Base-by-base conservation (phyloP, 2,113 vertebrate genomes). In the Nematolebias whitei region DNA sequence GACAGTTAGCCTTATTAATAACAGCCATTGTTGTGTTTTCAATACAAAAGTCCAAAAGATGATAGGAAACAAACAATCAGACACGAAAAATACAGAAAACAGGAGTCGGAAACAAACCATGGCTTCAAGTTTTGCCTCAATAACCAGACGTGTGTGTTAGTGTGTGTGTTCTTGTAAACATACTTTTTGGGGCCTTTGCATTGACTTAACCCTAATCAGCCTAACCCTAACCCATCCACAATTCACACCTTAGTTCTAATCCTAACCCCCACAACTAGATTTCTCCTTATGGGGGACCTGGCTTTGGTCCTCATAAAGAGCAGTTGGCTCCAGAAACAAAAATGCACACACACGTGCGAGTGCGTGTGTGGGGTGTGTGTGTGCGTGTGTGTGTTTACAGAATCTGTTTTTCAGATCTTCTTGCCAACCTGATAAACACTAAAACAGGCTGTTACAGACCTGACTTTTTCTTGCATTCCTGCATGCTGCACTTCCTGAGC, bases 401-500 rank as follows among this genome's bases (percentile, higher is more conserved):
- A 47, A 19, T n/a, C 39, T 71, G 51, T 24, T 63, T 63, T 40
- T 51, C 35, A 38, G 19, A 63, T 63, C 38, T 40, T 20, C 24
- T 26, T 47, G 10, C 23, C 12, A 35, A 6, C 10, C 35, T 64
- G 43, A 56, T 8, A 29, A 18, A 45, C 14, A 18, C 15, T 64
- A 63, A 54, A 43, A 44, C 14, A 51, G 19, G 57, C 1, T 18
- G 8, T 26, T 44, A 71, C 84, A 20, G 74, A 93, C 91, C 90
- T 74, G 64, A 32, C 41, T 66, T 80, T 53, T 54, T 55, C 64
- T 79, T 87, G 68, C 93, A 94, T 59, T 90, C 83, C 79, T 90
- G 83, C 32, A 55, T 58, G 50, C 80, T 89, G 73, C 93, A 94
- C 70, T 77, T 86, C 67, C 84, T 86, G 71, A 87, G 71, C 47